These are phyloP conservation scores for Dryobotodes eremita DNA, from an alignment of 2,888 invertebrate species.

Conservation along the genomic window DNA sequence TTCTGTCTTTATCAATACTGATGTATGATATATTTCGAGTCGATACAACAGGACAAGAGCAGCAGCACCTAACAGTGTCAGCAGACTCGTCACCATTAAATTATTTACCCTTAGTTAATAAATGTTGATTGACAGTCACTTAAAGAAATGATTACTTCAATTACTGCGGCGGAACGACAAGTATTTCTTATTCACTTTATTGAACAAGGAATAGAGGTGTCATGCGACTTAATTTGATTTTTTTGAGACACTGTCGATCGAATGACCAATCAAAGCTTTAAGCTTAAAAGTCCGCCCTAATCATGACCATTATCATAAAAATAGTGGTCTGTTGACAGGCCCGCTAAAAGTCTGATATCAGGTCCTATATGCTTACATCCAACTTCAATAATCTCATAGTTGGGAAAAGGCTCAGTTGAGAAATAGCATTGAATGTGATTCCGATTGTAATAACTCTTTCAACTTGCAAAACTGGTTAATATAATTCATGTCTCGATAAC, in stretches of 20 bases:
- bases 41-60: neutral
- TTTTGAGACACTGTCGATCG: neutral
- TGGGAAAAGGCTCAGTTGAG: neutral
- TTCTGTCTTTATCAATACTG: neutral
- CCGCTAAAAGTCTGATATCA: neutral
- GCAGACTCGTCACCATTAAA: neutral
- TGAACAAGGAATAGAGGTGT: neutral
- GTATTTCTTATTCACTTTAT: neutral
- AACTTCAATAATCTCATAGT: neutral
- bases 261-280: neutral
- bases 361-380: neutral
- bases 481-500: conserved; percentile 9
- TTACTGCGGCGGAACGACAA: conserved; percentile 15
- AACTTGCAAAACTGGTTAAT: conserved; percentile 10
- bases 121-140: conserved; percentile 49
- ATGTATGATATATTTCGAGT: neutral
- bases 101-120: conserved; percentile 31
- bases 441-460: neutral
- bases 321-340: neutral
- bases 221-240: too few relatives aligned
- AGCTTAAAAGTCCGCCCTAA: neutral
- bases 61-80: neutral
- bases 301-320: neutral
- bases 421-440: conserved; percentile 18
- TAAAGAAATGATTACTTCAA: conserved; percentile 40